These are phyloP conservation scores for Melolontha melolontha DNA, from an alignment of 2,888 invertebrate genomes.

Conservation along the genomic window DNA sequence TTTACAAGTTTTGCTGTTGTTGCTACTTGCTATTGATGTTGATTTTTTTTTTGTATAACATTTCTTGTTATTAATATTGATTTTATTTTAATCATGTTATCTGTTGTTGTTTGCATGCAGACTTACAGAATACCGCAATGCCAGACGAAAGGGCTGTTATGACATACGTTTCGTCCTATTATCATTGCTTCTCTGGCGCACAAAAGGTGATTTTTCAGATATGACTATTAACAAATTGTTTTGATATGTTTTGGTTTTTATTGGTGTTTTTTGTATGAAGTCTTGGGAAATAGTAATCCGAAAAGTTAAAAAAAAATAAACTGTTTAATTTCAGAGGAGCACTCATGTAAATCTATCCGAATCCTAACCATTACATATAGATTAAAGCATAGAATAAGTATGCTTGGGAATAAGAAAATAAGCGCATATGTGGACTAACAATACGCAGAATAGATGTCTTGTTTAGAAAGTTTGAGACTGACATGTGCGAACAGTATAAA, in stretches of 20 bases:
- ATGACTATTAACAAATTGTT: constrained; percentile 44
- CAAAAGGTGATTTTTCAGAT: constrained; percentile 87
- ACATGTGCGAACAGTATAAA: too few species aligned
- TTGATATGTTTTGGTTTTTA: constrained; percentile 13
- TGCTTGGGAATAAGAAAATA: too few species aligned
- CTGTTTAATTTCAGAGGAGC: too few species aligned
- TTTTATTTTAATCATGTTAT: constrained; percentile 52
- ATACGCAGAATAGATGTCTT: too few species aligned
- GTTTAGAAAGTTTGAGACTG: too few species aligned
- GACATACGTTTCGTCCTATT: constrained; percentile 99
- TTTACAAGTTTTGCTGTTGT: constrained; percentile 20
- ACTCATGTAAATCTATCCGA: too few species aligned
- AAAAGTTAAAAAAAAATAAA: too few species aligned
- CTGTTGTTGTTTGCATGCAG: constrained; percentile 72
- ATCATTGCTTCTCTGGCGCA: constrained; percentile 99
- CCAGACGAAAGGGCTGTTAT: constrained; percentile 99
- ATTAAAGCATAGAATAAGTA: too few species aligned
- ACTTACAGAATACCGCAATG: constrained; percentile 98
- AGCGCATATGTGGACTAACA: too few species aligned
- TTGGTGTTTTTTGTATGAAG: not conserved
- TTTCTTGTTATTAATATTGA: constrained; percentile 48
- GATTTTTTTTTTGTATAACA: constrained; percentile 20
- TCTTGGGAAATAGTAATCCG: constrained; percentile 18
- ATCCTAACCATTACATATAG: too few species aligned
- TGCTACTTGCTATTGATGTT: constrained; percentile 12